phyloP scores from a whole-genome alignment of 2,113 vertebrate genomes.

The Poeciliopsis occidentalis region DNA sequence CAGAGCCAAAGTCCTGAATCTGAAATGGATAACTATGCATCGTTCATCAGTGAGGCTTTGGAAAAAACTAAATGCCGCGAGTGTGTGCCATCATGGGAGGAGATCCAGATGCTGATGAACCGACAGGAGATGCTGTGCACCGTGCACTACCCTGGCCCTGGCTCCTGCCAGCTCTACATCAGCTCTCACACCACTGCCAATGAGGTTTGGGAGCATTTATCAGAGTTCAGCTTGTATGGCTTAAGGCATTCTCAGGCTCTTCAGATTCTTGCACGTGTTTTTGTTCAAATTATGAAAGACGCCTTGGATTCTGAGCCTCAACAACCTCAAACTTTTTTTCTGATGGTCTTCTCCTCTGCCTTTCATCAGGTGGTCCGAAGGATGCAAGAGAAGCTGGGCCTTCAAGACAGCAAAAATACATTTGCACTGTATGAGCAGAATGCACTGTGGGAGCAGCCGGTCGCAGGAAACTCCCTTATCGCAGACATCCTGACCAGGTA shows the following conservation, averaged over 20 bases:
- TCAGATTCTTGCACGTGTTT: conserved; percentile 8
- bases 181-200: conserved; percentile 93
- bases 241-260: conserved; percentile 18
- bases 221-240: conserved; percentile 5
- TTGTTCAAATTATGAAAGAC: not conserved
- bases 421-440: conserved; percentile 92
- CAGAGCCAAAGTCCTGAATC: conserved; percentile 85
- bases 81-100: conserved; percentile 92
- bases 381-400: conserved; percentile 88
- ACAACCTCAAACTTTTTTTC: not conserved
- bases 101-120: conserved; percentile 90
- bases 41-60: conserved; percentile 90
- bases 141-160: conserved; percentile 87
- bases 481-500: conserved; percentile 95
- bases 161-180: conserved; percentile 88
- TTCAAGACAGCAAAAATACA: conserved; percentile 89
- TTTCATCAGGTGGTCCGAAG: conserved; percentile 85
- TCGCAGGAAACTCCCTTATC: conserved; percentile 85
- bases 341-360: not conserved
- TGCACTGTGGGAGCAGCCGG: conserved; percentile 84
- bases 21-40: conserved; percentile 89
- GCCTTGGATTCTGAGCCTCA: not conserved
- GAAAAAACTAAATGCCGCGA: conserved; percentile 88
- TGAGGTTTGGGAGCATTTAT: conserved; percentile 82
- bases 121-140: conserved; percentile 89